Evolutionary conservation across 2,888 invertebrate genomes (phyloP).

Genomic region (Lasioglossum marginatum): DNA sequence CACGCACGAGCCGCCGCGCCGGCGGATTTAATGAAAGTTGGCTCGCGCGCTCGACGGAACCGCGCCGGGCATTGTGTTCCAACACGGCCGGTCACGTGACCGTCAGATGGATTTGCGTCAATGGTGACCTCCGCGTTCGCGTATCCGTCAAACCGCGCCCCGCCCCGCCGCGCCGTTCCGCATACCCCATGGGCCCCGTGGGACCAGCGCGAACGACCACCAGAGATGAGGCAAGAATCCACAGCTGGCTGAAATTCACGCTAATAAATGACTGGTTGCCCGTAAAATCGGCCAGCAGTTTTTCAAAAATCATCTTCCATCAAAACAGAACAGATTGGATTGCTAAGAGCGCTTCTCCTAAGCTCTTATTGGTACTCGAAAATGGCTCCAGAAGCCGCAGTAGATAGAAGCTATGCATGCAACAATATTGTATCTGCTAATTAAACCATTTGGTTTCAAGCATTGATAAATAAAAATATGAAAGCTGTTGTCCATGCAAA

Average conservation of each 20-base stretch:
- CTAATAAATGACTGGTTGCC: neutral
- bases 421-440: too few species aligned
- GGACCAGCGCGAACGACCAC: conserved; percentile 42
- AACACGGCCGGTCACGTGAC: conserved; percentile 86
- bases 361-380: neutral
- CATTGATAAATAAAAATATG: too few species aligned
- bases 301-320: neutral
- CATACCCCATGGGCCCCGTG: conserved; percentile 52
- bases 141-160: conserved; percentile 84
- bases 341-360: neutral
- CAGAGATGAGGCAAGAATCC: conserved; percentile 51
- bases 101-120: conserved; percentile 88
- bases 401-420: neutral
- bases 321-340: neutral
- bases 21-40: conserved; percentile 73
- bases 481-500: too few species aligned
- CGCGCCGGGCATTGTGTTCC: conserved; percentile 66
- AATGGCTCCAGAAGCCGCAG: neutral
- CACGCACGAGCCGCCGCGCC: conserved; percentile 32
- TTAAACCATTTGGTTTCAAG: too few species aligned
- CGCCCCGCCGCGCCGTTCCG: conserved; percentile 77
- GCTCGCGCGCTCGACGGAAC: conserved; percentile 36
- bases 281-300: neutral
- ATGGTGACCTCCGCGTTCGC: conserved; percentile 89
- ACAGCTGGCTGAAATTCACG: conserved; percentile 5